Evolutionary conservation across 2,113 vertebrate species (phyloP).

Genomic region (Brienomyrus brachyistius): DNA sequence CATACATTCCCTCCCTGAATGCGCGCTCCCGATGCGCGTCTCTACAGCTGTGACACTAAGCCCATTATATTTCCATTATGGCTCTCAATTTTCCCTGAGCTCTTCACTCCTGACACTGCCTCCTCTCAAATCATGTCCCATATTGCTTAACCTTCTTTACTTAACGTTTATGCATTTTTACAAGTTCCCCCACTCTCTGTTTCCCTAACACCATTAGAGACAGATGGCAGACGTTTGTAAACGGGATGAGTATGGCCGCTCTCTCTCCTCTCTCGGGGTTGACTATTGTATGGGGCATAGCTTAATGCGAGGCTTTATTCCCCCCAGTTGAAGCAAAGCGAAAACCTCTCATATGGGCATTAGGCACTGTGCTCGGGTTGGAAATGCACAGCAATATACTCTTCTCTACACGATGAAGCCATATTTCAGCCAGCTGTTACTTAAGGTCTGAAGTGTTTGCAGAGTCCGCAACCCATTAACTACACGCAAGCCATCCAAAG

Average conservation of each 20-base stretch:
- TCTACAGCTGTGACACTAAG: constrained; percentile 64
- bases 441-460: constrained; percentile 17
- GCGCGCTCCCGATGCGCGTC: constrained; percentile 44
- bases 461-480: background rate
- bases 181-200: constrained; percentile 30
- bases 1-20: constrained; percentile 43
- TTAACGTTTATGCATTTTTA: constrained; percentile 42
- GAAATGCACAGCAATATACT: constrained; percentile 15
- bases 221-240: constrained; percentile 41
- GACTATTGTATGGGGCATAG: constrained; percentile 37
- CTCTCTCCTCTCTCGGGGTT: constrained; percentile 26
- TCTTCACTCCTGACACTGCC: constrained; percentile 60
- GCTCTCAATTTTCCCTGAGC: constrained; percentile 61
- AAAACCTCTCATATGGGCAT: constrained; percentile 28
- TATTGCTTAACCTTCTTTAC: constrained; percentile 37
- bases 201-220: constrained; percentile 42
- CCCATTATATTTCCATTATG: constrained; percentile 70
- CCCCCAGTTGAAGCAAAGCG: constrained; percentile 29
- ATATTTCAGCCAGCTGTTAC: constrained; percentile 16
- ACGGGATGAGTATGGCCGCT: constrained; percentile 18
- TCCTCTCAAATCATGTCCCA: constrained; percentile 41
- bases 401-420: constrained; percentile 33
- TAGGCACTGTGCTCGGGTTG: background rate
- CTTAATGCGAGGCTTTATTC: constrained; percentile 40
- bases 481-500: background rate